Percentiles rank a stretch among this genome's conserved stretches.
These are phyloP conservation scores for Buceros bicornis DNA, from an alignment of 2,797 vertebrate species.

Conservation along the genomic window DNA sequence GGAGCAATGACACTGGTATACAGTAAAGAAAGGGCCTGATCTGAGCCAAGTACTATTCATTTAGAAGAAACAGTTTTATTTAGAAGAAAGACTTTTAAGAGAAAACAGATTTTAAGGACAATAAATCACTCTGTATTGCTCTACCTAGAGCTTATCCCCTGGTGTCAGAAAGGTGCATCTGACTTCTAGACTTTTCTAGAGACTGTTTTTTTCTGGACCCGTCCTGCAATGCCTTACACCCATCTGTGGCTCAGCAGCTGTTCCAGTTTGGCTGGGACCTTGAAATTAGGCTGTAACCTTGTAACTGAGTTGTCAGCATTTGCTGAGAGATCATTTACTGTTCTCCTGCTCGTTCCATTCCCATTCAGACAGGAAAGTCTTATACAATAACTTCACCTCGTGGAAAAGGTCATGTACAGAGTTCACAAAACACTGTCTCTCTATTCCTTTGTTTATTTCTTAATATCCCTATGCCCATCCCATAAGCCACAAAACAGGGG, in stretches of 20 bases:
- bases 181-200: neutral
- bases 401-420: slow-evolving; percentile 40
- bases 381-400: slow-evolving; percentile 67
- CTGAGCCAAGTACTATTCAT: neutral
- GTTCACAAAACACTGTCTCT: slow-evolving; percentile 45
- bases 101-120: neutral
- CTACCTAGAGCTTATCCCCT: neutral
- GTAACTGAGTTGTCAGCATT: slow-evolving; percentile 18
- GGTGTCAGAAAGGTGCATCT: neutral
- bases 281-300: neutral
- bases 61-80: slow-evolving; percentile 16
- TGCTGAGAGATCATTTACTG: slow-evolving; percentile 31
- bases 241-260: slow-evolving; percentile 10
- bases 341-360: neutral
- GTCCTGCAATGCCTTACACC: neutral
- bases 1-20: neutral
- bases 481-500: slow-evolving; percentile 16
- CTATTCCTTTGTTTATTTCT: slow-evolving; percentile 44
- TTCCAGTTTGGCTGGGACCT: neutral
- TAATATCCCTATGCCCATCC: neutral
- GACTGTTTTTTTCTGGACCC: neutral
- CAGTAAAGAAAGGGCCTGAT: neutral
- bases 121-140: neutral
- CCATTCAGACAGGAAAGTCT: slow-evolving; percentile 53
- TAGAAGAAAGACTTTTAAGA: neutral